Evolutionary conservation across 2,113 vertebrate genomes (phyloP).

Genomic region (Muntiacus muntjak): DNA sequence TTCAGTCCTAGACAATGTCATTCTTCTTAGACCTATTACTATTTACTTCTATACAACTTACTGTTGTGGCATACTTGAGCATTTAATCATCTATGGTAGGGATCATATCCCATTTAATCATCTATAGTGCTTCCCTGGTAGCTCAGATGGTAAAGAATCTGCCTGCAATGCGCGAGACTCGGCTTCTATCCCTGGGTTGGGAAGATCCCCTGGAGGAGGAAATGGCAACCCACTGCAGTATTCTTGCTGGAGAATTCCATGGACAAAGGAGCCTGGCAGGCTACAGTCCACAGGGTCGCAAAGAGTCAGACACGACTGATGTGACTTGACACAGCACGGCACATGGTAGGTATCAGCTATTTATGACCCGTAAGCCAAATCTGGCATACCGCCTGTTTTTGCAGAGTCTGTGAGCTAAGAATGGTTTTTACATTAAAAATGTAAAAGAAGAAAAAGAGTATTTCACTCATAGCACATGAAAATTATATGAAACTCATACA

Average conservation of each 20-base stretch:
- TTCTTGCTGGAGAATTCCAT: neutral
- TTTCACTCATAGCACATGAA: neutral
- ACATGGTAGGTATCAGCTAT: neutral
- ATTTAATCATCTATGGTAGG: neutral
- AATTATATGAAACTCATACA: conserved; percentile 11
- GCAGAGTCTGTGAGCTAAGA: neutral
- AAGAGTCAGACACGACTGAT: neutral
- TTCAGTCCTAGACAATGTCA: neutral
- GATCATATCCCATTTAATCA: neutral
- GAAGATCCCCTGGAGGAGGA: neutral
- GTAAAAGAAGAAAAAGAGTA: neutral
- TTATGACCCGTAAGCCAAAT: neutral
- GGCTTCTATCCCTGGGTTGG: neutral
- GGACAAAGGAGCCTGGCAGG: neutral
- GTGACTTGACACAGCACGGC: neutral
- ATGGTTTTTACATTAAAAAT: conserved; percentile 15
- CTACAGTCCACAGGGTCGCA: neutral
- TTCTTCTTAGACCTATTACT: conserved; percentile 22
- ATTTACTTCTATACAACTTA: neutral
- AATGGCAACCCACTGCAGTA: neutral
- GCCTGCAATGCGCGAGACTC: neutral
- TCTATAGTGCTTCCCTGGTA: neutral
- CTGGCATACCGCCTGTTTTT: neutral
- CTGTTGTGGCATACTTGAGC: neutral
- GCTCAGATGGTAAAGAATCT: neutral